phyloP scores from a whole-genome alignment of 2,888 invertebrate genomes.

The Rhamphomyia laevipes region DNA sequence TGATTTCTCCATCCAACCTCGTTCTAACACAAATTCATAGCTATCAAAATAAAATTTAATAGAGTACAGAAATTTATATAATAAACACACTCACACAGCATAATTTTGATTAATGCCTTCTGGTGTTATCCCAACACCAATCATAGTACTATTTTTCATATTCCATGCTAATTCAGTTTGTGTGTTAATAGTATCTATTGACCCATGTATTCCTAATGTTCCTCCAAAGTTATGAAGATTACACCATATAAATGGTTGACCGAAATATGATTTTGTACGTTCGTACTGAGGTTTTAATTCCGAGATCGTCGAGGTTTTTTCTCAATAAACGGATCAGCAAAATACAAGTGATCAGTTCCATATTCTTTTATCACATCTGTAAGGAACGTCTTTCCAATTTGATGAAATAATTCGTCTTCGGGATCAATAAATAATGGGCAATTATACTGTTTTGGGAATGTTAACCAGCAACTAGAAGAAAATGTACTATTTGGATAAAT shows the following conservation, averaged over 20 bases:
- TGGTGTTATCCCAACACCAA: no score
- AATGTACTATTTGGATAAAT: constrained; percentile 60
- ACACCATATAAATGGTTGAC: constrained; percentile 93
- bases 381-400: constrained; percentile 66
- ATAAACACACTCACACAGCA: constrained; percentile 96
- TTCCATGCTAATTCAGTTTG: no score
- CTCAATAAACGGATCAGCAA: constrained; percentile 95
- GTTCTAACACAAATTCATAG: no score
- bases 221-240: constrained; percentile 96
- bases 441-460: constrained; percentile 63
- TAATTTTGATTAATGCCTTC: no score
- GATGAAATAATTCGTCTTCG: constrained; percentile 59
- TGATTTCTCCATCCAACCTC: no score
- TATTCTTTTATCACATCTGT: constrained; percentile 43
- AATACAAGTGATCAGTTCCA: no score
- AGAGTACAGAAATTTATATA: no score
- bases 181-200: no score
- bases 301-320: constrained; percentile 59
- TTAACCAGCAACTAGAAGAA: constrained; percentile 55
- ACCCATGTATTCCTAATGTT: no score
- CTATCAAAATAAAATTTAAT: no score
- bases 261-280: constrained; percentile 68
- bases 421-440: constrained; percentile 73
- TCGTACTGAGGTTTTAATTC: constrained; percentile 74
- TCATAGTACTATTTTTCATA: no score